Evolutionary conservation across 2,797 vertebrate genomes (phyloP).

Genomic region (Arnoldichthys spilopterus): DNA sequence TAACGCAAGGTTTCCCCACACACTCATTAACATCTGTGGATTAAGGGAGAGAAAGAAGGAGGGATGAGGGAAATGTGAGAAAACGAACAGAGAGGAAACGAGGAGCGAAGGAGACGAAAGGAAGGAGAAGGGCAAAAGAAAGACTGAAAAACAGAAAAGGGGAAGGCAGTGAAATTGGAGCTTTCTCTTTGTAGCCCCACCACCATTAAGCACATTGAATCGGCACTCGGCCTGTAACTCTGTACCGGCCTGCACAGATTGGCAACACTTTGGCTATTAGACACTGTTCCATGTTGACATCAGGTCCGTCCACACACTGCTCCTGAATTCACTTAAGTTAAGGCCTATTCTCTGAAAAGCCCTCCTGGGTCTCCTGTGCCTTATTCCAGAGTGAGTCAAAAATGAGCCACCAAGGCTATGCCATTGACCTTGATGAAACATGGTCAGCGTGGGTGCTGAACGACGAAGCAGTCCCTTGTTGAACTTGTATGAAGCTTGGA

Average conservation of each 20-base stretch:
- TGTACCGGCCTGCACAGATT: not conserved
- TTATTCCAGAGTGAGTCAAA: too few relatives aligned
- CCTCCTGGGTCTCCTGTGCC: not conserved
- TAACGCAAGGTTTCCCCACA: conserved; percentile 89
- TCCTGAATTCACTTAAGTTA: not conserved
- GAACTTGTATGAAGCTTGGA: too few relatives aligned
- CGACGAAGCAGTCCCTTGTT: too few relatives aligned
- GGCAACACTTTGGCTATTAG: not conserved
- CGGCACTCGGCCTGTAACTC: conserved; percentile 4
- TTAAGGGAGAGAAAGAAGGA: conserved; percentile 66
- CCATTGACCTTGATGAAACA: too few relatives aligned
- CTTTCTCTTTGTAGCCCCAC: conserved; percentile 44
- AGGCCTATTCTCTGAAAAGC: conserved; percentile 14
- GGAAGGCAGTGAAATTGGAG: conserved; percentile 37
- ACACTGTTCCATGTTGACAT: not conserved
- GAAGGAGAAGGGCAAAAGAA: conserved; percentile 15
- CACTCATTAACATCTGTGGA: conserved; percentile 98
- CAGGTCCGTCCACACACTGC: not conserved
- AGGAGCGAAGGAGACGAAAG: conserved; percentile 1
- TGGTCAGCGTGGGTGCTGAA: too few relatives aligned
- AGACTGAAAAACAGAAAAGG: conserved; percentile 12
- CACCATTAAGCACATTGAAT: conserved; percentile 52
- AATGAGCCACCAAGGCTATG: too few relatives aligned
- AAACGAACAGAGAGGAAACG: conserved; percentile 24
- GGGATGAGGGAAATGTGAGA: conserved; percentile 23